Base-by-base conservation (phyloP, 2,113 vertebrate species). In the Ornithorhynchus anatinus region DNA sequence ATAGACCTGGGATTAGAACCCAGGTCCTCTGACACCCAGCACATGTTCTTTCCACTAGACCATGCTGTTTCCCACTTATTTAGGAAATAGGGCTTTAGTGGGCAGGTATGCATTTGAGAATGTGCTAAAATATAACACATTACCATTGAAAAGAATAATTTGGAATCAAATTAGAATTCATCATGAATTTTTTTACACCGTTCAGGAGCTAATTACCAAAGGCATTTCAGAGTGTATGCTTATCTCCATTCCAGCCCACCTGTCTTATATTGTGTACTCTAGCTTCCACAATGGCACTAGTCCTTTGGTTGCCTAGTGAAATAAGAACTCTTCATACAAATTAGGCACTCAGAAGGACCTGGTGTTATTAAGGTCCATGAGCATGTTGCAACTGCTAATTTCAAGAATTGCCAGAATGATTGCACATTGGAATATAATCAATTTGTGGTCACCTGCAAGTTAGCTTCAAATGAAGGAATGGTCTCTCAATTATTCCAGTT, bases 121-220 rank as follows among this genome's bases (percentile, higher is more conserved):
- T 82, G 50, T 75, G 35, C 38, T 80, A 78, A 84, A 19, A 25
- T 88, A 69, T 83, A 45, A 77, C 47, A 69, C 37, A 48, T 75
- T 81, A 71, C 17, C 31, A 38, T 87, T 84, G 50, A 80, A 88
- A 88, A 76, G 64, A 67, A 31, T 76, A 3, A 2, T 43, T 78
- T 79, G 69, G 82, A 91, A 84, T 72, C 69, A 84, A 88, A 85
- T 66, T 75, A 73, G 79, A 87, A 87, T 84, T 82, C 63, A 77
- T 86, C 72, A 81, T 69, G 35, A 89, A 72, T 23, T n/a, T 79
- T 79, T 72, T 86, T 73, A 54, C 50, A 45, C 22, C 74, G 15
- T 32, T 75, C 44, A 33, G 25, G 40, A 82, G 56, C n/a, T 85
- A 84, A 84, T 87, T 84, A 64, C 72, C 57, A 11, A 29, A 23